Percentiles rank a stretch among this genome's conserved stretches.
phyloP scores from a whole-genome alignment of 2,888 invertebrate genomes.

The Lepidonotus clava region DNA sequence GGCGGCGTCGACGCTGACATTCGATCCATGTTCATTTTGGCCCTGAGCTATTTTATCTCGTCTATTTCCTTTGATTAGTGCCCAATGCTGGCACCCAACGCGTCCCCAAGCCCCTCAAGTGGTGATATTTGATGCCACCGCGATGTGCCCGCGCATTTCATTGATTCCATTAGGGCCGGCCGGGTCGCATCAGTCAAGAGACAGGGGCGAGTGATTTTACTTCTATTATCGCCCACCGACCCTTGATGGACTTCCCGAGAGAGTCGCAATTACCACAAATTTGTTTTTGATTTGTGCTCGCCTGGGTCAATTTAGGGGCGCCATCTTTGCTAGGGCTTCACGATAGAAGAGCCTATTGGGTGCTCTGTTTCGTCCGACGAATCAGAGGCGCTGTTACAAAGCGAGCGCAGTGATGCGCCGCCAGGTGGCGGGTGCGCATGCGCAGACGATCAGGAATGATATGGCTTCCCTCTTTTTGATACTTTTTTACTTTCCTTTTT shows the following conservation, averaged over 20 bases:
- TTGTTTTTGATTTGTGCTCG: slow-evolving; percentile 47
- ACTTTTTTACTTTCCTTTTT: too few species aligned
- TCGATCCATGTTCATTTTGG: background rate
- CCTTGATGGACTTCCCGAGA: slow-evolving; percentile 43
- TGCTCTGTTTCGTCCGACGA: background rate
- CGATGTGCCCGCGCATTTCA: slow-evolving; percentile 42
- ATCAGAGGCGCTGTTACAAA: slow-evolving; percentile 6
- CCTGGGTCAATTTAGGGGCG: background rate
- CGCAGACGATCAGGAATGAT: background rate
- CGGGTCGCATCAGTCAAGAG: slow-evolving; percentile 1
- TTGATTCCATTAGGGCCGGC: background rate
- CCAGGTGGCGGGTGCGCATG: background rate
- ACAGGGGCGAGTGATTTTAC: slow-evolving; percentile 17
- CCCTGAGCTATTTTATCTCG: slow-evolving; percentile 6
- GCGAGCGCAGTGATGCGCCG: background rate
- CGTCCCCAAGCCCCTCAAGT: slow-evolving; percentile 41
- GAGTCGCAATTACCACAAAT: slow-evolving; percentile 44
- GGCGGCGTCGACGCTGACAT: too few species aligned
- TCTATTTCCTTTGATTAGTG: slow-evolving; percentile 45
- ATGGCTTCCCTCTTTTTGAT: too few species aligned
- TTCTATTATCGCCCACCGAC: slow-evolving; percentile 33
- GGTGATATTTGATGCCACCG: slow-evolving; percentile 16
- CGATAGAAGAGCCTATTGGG: slow-evolving; percentile 19
- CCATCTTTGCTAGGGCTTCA: background rate
- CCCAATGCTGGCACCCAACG: slow-evolving; percentile 3